These are phyloP conservation scores for Plumapathes pennacea DNA, from an alignment of 92 coral and sea anemone genomes.

Conservation along the genomic window DNA sequence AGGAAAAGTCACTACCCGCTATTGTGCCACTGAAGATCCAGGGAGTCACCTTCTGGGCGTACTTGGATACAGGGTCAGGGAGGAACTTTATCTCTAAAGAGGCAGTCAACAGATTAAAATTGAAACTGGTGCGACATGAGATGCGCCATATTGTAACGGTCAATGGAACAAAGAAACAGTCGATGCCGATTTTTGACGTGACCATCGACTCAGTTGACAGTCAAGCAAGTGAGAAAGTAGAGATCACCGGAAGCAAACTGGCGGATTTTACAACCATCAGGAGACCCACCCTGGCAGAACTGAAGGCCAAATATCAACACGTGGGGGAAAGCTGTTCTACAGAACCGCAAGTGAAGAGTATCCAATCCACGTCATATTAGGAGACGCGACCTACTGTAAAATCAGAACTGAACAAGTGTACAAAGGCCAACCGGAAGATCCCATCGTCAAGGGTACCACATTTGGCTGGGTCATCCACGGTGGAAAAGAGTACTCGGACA, in stretches of 20 bases:
- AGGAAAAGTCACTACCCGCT: conserved; percentile 43
- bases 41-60: conserved; percentile 45
- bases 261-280: conserved; percentile 47
- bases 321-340: conserved; percentile 44
- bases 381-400: conserved; percentile 23
- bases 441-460: conserved; percentile 32
- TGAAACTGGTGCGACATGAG: conserved; percentile 41
- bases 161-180: conserved; percentile 41
- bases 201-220: conserved; percentile 33
- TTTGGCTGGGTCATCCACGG: conserved; percentile 47
- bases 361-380: conserved; percentile 30
- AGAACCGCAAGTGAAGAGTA: conserved; percentile 23
- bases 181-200: conserved; percentile 48
- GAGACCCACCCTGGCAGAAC: conserved; percentile 21
- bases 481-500: conserved; percentile 47
- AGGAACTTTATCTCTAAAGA: conserved; percentile 51
- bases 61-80: conserved; percentile 61
- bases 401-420: conserved; percentile 37
- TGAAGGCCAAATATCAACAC: conserved; percentile 44
- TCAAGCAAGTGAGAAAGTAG: conserved; percentile 26
- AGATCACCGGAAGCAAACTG: conserved; percentile 50
- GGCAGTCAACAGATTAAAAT: conserved; percentile 26
- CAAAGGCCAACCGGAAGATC: conserved; percentile 44
- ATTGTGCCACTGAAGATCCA: conserved; percentile 50
- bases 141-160: conserved; percentile 48